Base-by-base conservation (phyloP, 2,113 vertebrate species). In the Malurus cyaneus region DNA sequence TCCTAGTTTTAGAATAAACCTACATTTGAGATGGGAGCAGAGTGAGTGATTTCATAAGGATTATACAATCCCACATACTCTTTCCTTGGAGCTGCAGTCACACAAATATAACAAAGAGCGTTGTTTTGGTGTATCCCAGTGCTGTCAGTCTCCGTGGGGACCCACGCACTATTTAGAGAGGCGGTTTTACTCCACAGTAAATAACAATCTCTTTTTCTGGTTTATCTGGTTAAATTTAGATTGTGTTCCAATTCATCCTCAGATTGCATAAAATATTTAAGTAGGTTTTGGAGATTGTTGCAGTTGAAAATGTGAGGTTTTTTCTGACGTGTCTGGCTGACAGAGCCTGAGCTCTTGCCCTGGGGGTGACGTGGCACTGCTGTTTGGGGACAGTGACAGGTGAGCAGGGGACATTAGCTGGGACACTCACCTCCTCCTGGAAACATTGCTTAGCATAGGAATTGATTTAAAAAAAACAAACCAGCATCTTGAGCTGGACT, bases 21-120 rank as follows among this genome's bases (percentile, higher is more conserved):
- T 28, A 14, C 60, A 7, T 67, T 67, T 28, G 47, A 21, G 85
- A 85, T 46, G 76, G 69, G 76, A 94, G 69, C 66, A 91, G 87
- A 87, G 62, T 6, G 39, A 89, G 80, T 94, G 93, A 95, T n/a
- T 95, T 91, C 93, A 94, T 60, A 21, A 88, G 91, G 12, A 92
- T 95, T 92, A 87, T 25, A 89, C 94, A 95, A 89, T 81, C 93
- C 93, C 95, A 88, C 94, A 34, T 72, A 14, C 54, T 80, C 89
- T 44, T 61, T 47, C 62, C 89, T 53, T 46, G 70, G 84, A 62
- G 41, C 25, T 62, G 10, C 69, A 50, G 76, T 66, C 57, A 5
- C 93, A n/a, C 87, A 94, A 93, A 91, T 86, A 89, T 74, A 87
- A 91, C 92, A 88, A 93, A 57, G 83, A 53, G 23, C 1, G 11